Base-by-base conservation (phyloP, 2,113 vertebrate genomes). In the Cyprinodon variegatus region DNA sequence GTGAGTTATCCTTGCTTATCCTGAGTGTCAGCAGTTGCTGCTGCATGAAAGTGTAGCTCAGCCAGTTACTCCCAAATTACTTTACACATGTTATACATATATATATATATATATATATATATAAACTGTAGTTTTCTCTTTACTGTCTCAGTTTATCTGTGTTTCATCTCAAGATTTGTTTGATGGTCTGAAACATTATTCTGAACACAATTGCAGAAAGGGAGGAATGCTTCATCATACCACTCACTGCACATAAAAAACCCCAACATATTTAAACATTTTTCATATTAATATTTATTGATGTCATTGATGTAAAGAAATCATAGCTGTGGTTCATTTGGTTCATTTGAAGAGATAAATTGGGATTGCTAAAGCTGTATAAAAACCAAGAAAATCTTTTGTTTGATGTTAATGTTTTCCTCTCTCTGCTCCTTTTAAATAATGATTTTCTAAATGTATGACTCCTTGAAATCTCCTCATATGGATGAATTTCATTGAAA, bases 401-500 rank as follows among this genome's bases (percentile, higher is more conserved):
- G 17, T 79, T 77, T 61, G 14, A 53, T 82, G 72, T 72, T 72
- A 20, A 74, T 71, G 74, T 78, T 10, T 70, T 67, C 37, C 78
- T 83, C 66, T 53, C 65, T 57, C 37, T 43, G 71, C 65, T 77
- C 68, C n/a, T 74, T 65, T 65, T 65, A 72, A 74, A 61, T 73
- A 50, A 62, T n/a, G 17, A 57, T 63, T 65, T 78, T 15, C 59
- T 62, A 61, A 37, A n/a, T 65, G 72, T 64, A 76, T 81, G 85
- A 84, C 76, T 78, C 57, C 37, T 69, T 91, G 86, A 89, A 89
- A 90, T 85, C 90, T 20, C 37, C 81, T 39, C 29, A 22, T 68
- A 12, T 68, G 46, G 74, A 79, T 64, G 6, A 1, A 66, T 70
- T 65, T 72, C 63, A 74, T 71, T 63, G 37, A 74, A 68, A 76